Percentiles rank a stretch among this genome's conserved stretches.
Evolutionary conservation across 2,797 vertebrate species (phyloP).

Genomic region (Discoglossus pictus): DNA sequence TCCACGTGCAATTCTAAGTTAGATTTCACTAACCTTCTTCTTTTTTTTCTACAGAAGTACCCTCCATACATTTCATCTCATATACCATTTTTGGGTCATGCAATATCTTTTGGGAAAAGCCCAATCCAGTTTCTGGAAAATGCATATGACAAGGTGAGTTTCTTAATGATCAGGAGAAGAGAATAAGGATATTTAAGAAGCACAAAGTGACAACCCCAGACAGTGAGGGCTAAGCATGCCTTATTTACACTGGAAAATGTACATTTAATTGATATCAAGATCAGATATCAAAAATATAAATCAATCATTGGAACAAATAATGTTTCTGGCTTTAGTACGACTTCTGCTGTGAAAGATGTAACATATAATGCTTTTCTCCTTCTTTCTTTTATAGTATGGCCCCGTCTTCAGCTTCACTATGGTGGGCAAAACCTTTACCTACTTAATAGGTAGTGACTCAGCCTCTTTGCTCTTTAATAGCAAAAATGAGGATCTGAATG

Average conservation of each 20-base stretch:
- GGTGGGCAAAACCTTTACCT: slow-evolving; percentile 96
- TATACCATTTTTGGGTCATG: slow-evolving; percentile 92
- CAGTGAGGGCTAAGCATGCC: too few relatives aligned
- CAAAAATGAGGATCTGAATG: slow-evolving; percentile 95
- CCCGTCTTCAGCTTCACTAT: slow-evolving; percentile 98
- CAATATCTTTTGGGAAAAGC: slow-evolving; percentile 90
- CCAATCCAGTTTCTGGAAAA: slow-evolving; percentile 94
- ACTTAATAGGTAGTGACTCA: slow-evolving; percentile 91
- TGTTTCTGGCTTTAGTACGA: too few relatives aligned
- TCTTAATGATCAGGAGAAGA: too few relatives aligned
- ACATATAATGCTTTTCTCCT: not conserved
- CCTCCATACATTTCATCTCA: slow-evolving; percentile 89
- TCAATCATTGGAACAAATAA: too few relatives aligned
- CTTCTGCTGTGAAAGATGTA: too few relatives aligned
- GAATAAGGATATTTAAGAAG: too few relatives aligned
- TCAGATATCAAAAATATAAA: too few relatives aligned
- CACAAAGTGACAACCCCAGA: too few relatives aligned
- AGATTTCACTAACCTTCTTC: slow-evolving; percentile 24
- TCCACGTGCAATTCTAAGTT: not conserved
- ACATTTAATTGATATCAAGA: too few relatives aligned
- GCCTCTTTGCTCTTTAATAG: slow-evolving; percentile 94
- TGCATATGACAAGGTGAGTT: slow-evolving; percentile 89
- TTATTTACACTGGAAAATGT: too few relatives aligned
- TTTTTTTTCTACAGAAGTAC: slow-evolving; percentile 72
- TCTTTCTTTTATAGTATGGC: slow-evolving; percentile 78